These are phyloP conservation scores for Tineola bisselliella DNA, from an alignment of 2,888 invertebrate species.

Conservation along the genomic window DNA sequence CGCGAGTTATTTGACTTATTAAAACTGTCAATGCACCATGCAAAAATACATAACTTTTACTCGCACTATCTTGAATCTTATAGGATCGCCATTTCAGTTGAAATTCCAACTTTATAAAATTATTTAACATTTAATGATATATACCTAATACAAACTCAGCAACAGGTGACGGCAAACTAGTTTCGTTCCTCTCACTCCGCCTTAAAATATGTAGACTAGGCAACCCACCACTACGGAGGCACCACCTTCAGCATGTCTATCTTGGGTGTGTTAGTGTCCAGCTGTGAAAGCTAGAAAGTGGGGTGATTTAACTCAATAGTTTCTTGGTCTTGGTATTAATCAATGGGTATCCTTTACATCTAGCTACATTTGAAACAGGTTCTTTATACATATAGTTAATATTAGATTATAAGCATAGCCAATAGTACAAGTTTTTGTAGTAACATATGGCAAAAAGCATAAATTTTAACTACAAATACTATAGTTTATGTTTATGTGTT, in stretches of 20 bases:
- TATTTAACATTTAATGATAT: too few relatives aligned
- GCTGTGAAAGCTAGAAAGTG: background rate
- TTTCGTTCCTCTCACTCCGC: background rate
- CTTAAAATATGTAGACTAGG: background rate
- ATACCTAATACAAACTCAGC: background rate
- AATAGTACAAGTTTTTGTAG: too few relatives aligned
- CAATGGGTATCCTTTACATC: too few relatives aligned
- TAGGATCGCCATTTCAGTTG: too few relatives aligned
- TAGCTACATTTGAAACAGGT: too few relatives aligned
- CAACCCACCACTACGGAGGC: background rate
- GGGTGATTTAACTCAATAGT: background rate
- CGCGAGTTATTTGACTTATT: background rate
- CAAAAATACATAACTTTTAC: background rate
- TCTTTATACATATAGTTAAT: too few relatives aligned
- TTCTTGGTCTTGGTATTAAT: background rate
- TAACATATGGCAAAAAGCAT: too few relatives aligned
- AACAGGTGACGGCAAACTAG: conserved; percentile 1
- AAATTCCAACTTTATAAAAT: too few relatives aligned
- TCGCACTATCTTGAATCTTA: too few relatives aligned
- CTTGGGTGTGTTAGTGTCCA: background rate
- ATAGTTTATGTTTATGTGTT: too few relatives aligned
- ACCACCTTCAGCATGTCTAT: background rate
- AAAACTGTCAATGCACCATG: background rate
- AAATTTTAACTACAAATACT: too few relatives aligned
- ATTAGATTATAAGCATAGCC: too few relatives aligned